Evolutionary conservation across 2,888 invertebrate genomes (phyloP).

Genomic region (Habroteleia sp.): DNA sequence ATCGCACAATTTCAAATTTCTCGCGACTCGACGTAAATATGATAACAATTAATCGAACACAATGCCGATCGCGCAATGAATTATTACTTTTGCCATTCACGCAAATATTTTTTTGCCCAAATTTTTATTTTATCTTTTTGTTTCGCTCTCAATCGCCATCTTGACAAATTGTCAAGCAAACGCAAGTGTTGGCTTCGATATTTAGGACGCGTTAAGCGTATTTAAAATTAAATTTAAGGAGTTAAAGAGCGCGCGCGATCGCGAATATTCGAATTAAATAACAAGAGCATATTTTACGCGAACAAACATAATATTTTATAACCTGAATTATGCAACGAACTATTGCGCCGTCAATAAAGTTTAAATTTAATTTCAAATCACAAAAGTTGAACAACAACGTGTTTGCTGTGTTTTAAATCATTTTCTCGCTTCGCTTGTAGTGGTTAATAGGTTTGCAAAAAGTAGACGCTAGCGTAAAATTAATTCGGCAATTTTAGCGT

Average conservation of each 20-base stretch:
- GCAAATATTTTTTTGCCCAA: too few species aligned
- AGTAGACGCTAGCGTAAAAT: background rate
- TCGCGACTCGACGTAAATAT: background rate
- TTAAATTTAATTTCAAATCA: background rate
- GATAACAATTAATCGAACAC: slow-evolving; percentile 17
- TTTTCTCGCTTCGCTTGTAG: background rate
- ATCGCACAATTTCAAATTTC: slow-evolving; percentile 7
- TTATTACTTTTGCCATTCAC: background rate
- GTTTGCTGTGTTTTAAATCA: background rate
- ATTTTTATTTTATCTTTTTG: background rate
- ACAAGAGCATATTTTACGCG: too few species aligned
- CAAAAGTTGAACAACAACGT: background rate
- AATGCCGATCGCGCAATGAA: background rate
- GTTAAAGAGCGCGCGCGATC: too few species aligned
- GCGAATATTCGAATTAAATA: too few species aligned
- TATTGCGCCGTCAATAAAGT: background rate
- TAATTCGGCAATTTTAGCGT: slow-evolving; percentile 25
- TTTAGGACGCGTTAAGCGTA: slow-evolving; percentile 5
- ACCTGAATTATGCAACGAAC: slow-evolving; percentile 5
- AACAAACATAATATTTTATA: too few species aligned
- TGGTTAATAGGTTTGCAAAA: background rate
- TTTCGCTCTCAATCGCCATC: slow-evolving; percentile 6
- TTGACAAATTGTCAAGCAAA: background rate
- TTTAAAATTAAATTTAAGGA: too few species aligned
- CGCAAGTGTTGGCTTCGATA: slow-evolving; percentile 9